These are phyloP conservation scores for Leucophenga varia DNA, from an alignment of 1,140 invertebrate species.

Conservation along the genomic window DNA sequence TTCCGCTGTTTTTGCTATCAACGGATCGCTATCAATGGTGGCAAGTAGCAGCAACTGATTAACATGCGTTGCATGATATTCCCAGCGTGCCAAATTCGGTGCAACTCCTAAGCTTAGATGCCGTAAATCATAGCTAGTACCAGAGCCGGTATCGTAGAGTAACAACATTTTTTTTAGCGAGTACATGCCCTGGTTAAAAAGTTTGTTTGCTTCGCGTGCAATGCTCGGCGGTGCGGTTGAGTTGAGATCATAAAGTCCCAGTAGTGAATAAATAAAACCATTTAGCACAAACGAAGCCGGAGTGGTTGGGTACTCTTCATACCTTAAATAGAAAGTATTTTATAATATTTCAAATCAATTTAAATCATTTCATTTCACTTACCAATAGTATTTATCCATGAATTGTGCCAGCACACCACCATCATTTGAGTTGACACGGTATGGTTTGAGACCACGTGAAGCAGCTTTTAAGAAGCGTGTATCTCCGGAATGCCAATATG, in stretches of 20 bases:
- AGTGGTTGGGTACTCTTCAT: slow-evolving; percentile 97
- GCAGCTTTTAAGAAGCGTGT: slow-evolving; percentile 79
- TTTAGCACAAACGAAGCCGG: slow-evolving; percentile 96
- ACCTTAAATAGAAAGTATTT: slow-evolving; percentile 63
- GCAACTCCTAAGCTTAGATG: slow-evolving; percentile 87
- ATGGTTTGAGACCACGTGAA: slow-evolving; percentile 76
- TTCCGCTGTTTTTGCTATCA: slow-evolving; percentile 82
- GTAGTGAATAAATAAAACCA: slow-evolving; percentile 96
- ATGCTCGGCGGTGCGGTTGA: slow-evolving; percentile 66
- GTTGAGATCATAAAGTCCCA: slow-evolving; percentile 92
- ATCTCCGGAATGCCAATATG: slow-evolving; percentile 81
- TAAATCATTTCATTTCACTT: slow-evolving; percentile 18
- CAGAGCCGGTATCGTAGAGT: slow-evolving; percentile 93
- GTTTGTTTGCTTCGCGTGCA: slow-evolving; percentile 68
- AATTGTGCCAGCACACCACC: slow-evolving; percentile 86
- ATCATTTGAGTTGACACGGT: slow-evolving; percentile 68
- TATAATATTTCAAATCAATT: background rate
- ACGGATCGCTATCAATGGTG: slow-evolving; percentile 82
- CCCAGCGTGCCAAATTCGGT: slow-evolving; percentile 92
- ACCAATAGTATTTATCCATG: slow-evolving; percentile 77
- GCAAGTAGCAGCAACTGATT: slow-evolving; percentile 91
- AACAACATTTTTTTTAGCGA: slow-evolving; percentile 88
- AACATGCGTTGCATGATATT: slow-evolving; percentile 98
- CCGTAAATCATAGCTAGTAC: slow-evolving; percentile 94
- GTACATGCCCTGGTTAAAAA: slow-evolving; percentile 84